phyloP scores from a whole-genome alignment of 2,113 vertebrate species.

The Eulemur rufifrons region DNA sequence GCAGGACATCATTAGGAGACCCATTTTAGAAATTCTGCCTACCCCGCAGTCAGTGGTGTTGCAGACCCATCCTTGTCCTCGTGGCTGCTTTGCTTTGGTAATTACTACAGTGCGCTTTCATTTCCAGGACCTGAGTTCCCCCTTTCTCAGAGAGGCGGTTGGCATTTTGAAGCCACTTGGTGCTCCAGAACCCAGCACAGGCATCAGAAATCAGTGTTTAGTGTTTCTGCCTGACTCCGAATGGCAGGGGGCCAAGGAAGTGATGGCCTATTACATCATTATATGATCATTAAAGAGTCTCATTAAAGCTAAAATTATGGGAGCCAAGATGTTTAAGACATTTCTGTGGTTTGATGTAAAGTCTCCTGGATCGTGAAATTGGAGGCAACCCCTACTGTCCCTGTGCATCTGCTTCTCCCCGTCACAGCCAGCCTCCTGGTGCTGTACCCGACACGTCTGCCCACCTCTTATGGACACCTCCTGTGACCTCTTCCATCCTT shows the following conservation, averaged over 20 bases:
- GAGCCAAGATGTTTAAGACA: neutral
- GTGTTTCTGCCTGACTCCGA: slow-evolving; percentile 10
- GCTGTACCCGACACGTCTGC: rapidly evolving
- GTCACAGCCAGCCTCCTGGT: neutral
- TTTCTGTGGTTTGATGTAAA: slow-evolving; percentile 9
- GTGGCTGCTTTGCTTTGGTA: neutral
- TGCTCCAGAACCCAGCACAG: neutral
- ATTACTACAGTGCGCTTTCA: neutral
- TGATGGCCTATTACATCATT: neutral
- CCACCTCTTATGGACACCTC: neutral
- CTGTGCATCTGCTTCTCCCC: neutral
- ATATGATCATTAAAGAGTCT: slow-evolving; percentile 19
- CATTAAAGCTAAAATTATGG: slow-evolving; percentile 25
- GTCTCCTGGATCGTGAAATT: neutral
- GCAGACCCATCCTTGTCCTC: neutral
- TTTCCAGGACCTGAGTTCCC: neutral
- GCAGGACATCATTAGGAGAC: neutral
- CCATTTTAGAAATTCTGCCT: neutral
- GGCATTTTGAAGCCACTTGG: neutral
- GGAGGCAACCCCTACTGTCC: neutral
- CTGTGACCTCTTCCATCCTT: neutral
- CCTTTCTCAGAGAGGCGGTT: neutral
- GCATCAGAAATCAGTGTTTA: neutral
- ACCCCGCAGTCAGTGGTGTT: neutral
- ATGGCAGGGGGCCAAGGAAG: slow-evolving; percentile 20